Base-by-base conservation (phyloP, 2,888 invertebrate species). In the Drosophila colorata region DNA sequence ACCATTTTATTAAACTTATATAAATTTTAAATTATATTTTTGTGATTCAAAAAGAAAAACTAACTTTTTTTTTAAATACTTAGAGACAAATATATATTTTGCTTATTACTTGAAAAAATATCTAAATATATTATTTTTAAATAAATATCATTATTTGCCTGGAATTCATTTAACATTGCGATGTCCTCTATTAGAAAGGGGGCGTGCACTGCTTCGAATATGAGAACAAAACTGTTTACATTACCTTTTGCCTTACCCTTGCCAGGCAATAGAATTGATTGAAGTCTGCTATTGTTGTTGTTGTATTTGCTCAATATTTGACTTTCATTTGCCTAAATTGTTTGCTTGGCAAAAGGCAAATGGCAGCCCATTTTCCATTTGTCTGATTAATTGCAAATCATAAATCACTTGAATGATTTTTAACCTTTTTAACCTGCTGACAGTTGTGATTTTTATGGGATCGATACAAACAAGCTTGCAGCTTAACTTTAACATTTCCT, bases 361-460 rank as follows among this genome's bases (percentile, higher is more conserved):
- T 28, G 47, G 47, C 49, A 61, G 44, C 38, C 18, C n/a, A 57
- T 47, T 40, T 76, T 67, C 84, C 80, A 83, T 86, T 86, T 71
- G 63, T 52, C 68, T 82, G 81, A 82, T 87, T 82, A 87, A 87
- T 82, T 87, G 84, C 49, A 58, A 63, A 77, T 76, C 80, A 76
- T 76, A 56, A 61, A 69, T 74, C 74, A 77, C 47, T 52, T 25
- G 47, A 59, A 44, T 46, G 53, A 47, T 46, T 72, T 63, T 71
- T 23, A 59, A 59, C 57, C 74, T 49, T 56, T 66, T 59, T 40
- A 44, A 68, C 55, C 73, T 74, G 73, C 68, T 59, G 67, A 63
- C 51, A 66, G 77, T 35, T 35, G n/a, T 53, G 52, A 49, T 47
- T 51, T 52, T 46, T 37, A 35, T 43, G 43, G 8, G 35, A 67